A percentile compares a stretch with the other conserved stretches of the same genome.
Conservation (phyloP, 2,888 invertebrate species). For the Bembecia ichneumoniformis region DNA sequence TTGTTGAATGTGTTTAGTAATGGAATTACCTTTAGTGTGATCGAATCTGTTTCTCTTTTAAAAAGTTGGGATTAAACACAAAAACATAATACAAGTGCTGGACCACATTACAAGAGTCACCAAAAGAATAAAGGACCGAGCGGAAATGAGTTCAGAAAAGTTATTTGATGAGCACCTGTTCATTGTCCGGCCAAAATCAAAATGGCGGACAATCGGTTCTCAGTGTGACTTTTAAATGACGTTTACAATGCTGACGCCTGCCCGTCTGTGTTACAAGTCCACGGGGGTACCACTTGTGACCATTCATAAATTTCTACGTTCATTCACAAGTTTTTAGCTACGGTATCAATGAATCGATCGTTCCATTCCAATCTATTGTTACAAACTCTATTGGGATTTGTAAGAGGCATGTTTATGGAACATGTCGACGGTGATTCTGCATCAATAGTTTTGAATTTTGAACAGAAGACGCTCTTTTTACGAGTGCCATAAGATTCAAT, state of each 20-base stretch:
- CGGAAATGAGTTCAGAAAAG: constrained; percentile 58
- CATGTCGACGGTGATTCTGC: constrained; percentile 20
- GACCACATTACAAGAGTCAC: neutral
- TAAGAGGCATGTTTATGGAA: constrained; percentile 26
- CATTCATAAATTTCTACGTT: constrained; percentile 44
- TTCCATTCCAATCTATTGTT: constrained; percentile 26
- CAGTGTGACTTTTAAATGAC: constrained; percentile 39
- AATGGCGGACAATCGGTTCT: constrained; percentile 19
- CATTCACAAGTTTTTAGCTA: constrained; percentile 41
- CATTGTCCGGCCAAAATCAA: constrained; percentile 6
- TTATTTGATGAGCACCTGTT: constrained; percentile 59
- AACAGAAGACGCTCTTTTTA: neutral
- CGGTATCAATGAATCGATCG: constrained; percentile 27
- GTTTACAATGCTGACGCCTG: constrained; percentile 39
- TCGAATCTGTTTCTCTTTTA: too few species aligned
- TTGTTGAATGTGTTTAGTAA: too few species aligned
- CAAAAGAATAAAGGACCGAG: constrained; percentile 13
- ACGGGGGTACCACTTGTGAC: constrained; percentile 38
- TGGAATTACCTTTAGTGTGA: too few species aligned
- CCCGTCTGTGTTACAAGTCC: constrained; percentile 26
- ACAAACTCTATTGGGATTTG: constrained; percentile 16
- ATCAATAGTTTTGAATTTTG: neutral
- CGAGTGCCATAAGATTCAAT: neutral
- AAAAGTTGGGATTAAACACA: too few species aligned
- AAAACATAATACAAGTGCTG: too few species aligned